These are phyloP conservation scores for Epinephelus malabaricus DNA, from an alignment of 2,797 vertebrate species.

Conservation along the genomic window DNA sequence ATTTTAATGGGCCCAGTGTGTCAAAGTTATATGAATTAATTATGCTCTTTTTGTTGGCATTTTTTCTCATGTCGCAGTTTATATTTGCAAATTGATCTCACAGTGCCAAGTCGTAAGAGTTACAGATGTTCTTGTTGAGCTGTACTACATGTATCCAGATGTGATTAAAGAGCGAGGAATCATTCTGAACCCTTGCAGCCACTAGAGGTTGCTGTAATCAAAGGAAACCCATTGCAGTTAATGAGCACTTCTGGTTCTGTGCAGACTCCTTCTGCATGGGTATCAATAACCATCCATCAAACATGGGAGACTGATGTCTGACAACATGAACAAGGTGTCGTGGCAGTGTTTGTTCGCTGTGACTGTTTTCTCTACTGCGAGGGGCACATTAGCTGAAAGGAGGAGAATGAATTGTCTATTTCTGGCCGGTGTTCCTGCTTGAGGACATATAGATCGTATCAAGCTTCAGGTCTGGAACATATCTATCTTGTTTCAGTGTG, in stretches of 20 bases:
- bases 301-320: slow-evolving; percentile 21
- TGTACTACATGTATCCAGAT: slow-evolving; percentile 14
- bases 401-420: slow-evolving; percentile 20
- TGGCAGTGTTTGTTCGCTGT: slow-evolving; percentile 30
- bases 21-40: not conserved
- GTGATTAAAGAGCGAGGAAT: not conserved
- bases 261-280: not conserved
- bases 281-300: slow-evolving; percentile 18
- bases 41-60: not conserved
- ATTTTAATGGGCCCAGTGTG: not conserved
- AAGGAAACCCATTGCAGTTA: slow-evolving; percentile 30
- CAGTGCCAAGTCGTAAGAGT: not conserved
- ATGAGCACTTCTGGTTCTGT: not conserved
- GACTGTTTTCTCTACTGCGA: slow-evolving; percentile 11
- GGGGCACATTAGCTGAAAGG: slow-evolving; percentile 7
- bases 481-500: slow-evolving; percentile 52
- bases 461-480: slow-evolving; percentile 46
- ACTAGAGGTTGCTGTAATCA: slow-evolving; percentile 59
- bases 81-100: slow-evolving; percentile 15
- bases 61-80: not conserved
- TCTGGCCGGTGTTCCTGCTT: slow-evolving; percentile 21
- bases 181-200: not conserved
- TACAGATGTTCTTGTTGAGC: slow-evolving; percentile 28
- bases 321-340: slow-evolving; percentile 31
- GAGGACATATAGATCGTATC: slow-evolving; percentile 27